These are phyloP conservation scores for Dendroctonus valens DNA, from an alignment of 1,140 invertebrate species.

Conservation along the genomic window DNA sequence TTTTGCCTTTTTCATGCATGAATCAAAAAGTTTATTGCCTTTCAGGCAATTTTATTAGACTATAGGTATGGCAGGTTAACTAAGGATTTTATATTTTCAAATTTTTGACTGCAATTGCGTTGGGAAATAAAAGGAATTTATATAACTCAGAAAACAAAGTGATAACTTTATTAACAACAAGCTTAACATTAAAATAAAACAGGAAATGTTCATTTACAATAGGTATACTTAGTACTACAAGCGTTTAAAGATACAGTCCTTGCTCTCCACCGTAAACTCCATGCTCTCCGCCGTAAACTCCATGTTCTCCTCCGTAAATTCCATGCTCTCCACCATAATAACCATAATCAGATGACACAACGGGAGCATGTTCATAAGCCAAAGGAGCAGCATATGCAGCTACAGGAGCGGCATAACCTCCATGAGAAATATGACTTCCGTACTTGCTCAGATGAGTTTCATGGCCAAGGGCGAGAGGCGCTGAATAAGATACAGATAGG, in stretches of 20 bases:
- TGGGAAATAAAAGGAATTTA: too few species aligned
- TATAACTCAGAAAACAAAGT: too few species aligned
- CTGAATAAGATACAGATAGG: constrained; percentile 1
- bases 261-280: not conserved
- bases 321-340: not conserved
- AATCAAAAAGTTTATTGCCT: too few species aligned
- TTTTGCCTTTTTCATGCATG: too few species aligned
- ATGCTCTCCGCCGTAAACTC: constrained; percentile 1
- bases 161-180: too few species aligned
- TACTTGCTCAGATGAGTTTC: constrained; percentile 7
- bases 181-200: too few species aligned
- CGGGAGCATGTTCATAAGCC: constrained; percentile 2
- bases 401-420: constrained; percentile 27
- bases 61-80: too few species aligned
- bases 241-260: constrained; percentile 1
- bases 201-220: too few species aligned
- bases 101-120: too few species aligned
- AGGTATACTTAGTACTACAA: too few species aligned
- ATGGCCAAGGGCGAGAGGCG: constrained; percentile 7
- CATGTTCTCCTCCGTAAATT: not conserved
- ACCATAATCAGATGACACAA: not conserved
- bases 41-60: too few species aligned
- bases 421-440: constrained; percentile 6
- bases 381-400: constrained; percentile 5
- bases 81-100: too few species aligned